Base-by-base conservation (phyloP, 2,113 vertebrate species). In the Zapus hudsonius region DNA sequence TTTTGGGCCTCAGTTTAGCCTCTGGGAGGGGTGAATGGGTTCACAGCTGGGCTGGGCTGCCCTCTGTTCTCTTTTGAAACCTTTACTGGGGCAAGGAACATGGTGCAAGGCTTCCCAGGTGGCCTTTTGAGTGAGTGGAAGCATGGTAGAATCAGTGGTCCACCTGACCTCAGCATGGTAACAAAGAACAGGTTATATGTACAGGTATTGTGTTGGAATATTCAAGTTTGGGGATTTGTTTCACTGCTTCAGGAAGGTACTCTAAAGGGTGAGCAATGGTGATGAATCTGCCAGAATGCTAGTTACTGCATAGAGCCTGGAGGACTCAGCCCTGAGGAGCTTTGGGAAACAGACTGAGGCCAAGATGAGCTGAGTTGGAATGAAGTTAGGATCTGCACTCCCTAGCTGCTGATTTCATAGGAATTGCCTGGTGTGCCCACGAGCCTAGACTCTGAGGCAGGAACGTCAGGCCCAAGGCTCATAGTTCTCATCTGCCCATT, bases 91-190 rank as follows among this genome's bases (percentile, higher is more conserved):
- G 70, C 33, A 11, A 61, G 83, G 3, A 36, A 17, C 57, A 64
- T 2, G 47, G 11, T 22, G 10, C 22, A 66, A 20, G 38, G 11
- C 9, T 20, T n/a, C 11, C 80, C 42, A 42, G 64, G 25, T 83
- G 80, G 40, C 40, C 20, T 83, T 82, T 66, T n/a, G 12, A 67
- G 63, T 25, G 38, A 84, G 42, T 47, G 40, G 61, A 33, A 42
- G n/a, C 40, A 44, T n/a, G 38, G 61, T 52, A 33, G 42, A 64
- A 31, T 38, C 67, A 59, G 57, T 12, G 59, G 63, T 16, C 2
- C 16, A 74, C 15, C 8, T 55, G 73, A 72, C 33, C 0, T 0
- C 3, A 61, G 20, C 9, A 0, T 29, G 67, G 17, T 25, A 10
- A 36, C 9, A 17, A n/a, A 19, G 23, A 1, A 20, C 8, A 57